These are phyloP conservation scores for Semotilus atromaculatus DNA, from an alignment of 2,797 vertebrate genomes.

Conservation along the genomic window DNA sequence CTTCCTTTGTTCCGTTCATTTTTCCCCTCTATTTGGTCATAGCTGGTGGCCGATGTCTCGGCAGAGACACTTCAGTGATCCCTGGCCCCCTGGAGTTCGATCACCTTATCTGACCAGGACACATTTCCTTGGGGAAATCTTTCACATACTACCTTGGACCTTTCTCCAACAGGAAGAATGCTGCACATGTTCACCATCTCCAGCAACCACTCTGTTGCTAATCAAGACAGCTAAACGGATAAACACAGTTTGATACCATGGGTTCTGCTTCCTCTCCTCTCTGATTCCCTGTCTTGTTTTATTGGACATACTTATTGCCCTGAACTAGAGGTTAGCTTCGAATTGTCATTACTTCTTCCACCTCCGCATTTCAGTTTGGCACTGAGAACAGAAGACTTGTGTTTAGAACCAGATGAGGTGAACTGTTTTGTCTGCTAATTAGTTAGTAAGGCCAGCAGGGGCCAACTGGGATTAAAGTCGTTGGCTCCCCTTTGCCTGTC, in stretches of 20 bases:
- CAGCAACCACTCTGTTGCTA: slow-evolving; percentile 39
- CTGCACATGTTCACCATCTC: slow-evolving; percentile 49
- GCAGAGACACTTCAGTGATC: slow-evolving; percentile 52
- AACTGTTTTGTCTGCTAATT: slow-evolving; percentile 34
- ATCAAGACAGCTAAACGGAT: slow-evolving; percentile 44
- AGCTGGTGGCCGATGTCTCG: slow-evolving; percentile 17
- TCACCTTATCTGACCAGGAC: slow-evolving; percentile 61
- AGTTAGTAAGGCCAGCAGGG: neutral
- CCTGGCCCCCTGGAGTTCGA: slow-evolving; percentile 45
- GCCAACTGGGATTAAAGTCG: neutral
- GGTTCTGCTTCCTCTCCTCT: slow-evolving; percentile 9
- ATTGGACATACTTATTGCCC: slow-evolving; percentile 27
- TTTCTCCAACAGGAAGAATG: slow-evolving; percentile 35
- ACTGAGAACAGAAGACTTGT: neutral
- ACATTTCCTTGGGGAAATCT: slow-evolving; percentile 61
- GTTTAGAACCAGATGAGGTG: slow-evolving; percentile 13
- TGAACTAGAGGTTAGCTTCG: slow-evolving; percentile 2
- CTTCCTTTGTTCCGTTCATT: slow-evolving; percentile 45
- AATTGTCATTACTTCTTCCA: slow-evolving; percentile 26
- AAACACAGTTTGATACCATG: slow-evolving; percentile 16
- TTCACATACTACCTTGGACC: slow-evolving; percentile 49
- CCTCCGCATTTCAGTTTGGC: neutral
- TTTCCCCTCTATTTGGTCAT: slow-evolving; percentile 34
- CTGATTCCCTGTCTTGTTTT: slow-evolving; percentile 35
- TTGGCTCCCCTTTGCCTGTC: neutral